These are phyloP conservation scores for Heteractis magnifica DNA, from an alignment of 92 coral and sea anemone species.

Conservation along the genomic window DNA sequence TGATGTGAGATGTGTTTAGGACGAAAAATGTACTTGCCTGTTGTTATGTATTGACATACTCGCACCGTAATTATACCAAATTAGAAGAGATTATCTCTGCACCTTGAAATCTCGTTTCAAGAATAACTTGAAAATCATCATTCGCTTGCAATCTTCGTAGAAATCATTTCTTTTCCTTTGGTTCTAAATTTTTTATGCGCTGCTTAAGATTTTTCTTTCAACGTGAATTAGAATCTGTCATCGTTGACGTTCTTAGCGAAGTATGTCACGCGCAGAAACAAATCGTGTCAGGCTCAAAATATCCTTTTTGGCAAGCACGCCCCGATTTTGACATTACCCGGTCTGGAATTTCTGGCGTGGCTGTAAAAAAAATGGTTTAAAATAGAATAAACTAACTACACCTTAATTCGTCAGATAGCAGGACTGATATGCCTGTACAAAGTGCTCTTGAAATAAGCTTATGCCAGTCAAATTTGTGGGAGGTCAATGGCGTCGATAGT, in stretches of 20 bases:
- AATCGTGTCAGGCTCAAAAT: not conserved
- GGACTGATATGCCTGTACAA: not conserved
- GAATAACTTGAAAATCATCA: not conserved
- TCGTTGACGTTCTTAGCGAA: not conserved
- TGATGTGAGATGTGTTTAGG: not conserved
- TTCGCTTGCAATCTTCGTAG: not conserved
- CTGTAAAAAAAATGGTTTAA: not conserved
- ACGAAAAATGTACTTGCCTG: not conserved
- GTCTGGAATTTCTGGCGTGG: not conserved
- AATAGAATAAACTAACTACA: conserved; percentile 13
- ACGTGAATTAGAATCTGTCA: not conserved
- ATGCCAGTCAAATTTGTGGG: not conserved
- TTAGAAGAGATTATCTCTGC: not conserved
- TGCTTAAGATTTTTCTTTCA: not conserved
- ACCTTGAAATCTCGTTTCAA: not conserved
- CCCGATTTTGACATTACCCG: not conserved
- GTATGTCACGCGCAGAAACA: not conserved
- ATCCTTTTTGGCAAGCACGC: not conserved
- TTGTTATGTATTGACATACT: not conserved
- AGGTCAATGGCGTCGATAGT: not conserved
- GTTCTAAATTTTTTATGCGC: not conserved
- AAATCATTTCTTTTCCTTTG: not conserved
- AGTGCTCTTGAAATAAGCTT: not conserved
- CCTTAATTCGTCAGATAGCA: conserved; percentile 5
- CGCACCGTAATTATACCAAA: not conserved